A percentile compares a stretch with the other conserved stretches of the same genome.
Conservation (phyloP, 2,113 vertebrate species). For the Strigops habroptila region DNA sequence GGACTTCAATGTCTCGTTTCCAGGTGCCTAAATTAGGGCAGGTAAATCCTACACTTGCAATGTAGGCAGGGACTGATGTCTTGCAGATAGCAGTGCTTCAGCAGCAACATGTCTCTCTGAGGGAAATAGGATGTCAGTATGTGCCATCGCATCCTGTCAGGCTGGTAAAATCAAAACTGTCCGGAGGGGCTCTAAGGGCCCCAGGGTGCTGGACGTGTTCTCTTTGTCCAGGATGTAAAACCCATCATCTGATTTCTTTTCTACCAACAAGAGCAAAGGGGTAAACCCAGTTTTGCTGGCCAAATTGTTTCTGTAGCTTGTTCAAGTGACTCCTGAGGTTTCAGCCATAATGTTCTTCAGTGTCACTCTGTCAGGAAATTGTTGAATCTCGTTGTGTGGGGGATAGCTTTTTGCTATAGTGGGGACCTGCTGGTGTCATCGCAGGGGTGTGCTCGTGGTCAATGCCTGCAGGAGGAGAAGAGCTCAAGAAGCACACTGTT, state of each 20-base stretch:
- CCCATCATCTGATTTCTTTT: background rate
- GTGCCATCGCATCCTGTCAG: background rate
- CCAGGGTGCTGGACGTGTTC: fast-evolving
- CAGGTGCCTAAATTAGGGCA: background rate
- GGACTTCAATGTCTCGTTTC: background rate
- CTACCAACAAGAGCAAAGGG: background rate
- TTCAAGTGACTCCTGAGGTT: background rate
- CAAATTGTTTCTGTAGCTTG: background rate
- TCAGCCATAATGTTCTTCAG: background rate
- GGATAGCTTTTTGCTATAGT: fast-evolving
- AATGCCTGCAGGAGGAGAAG: background rate
- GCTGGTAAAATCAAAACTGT: background rate
- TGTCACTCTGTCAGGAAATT: background rate
- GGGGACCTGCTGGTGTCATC: background rate
- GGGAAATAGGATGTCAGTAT: fast-evolving
- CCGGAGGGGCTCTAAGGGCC: background rate
- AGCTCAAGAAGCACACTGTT: fast-evolving
- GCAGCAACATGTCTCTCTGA: fast-evolving
- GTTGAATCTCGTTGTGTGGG: background rate
- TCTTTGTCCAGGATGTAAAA: background rate
- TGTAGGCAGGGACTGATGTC: background rate
- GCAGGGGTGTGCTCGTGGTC: background rate
- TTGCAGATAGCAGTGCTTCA: background rate
- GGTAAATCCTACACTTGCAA: background rate
- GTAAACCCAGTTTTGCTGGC: background rate